Evolutionary conservation across 2,797 vertebrate genomes (phyloP), one percentile per base, ranked within the genome.

Genomic region (Spondyliosoma cantharus): DNA sequence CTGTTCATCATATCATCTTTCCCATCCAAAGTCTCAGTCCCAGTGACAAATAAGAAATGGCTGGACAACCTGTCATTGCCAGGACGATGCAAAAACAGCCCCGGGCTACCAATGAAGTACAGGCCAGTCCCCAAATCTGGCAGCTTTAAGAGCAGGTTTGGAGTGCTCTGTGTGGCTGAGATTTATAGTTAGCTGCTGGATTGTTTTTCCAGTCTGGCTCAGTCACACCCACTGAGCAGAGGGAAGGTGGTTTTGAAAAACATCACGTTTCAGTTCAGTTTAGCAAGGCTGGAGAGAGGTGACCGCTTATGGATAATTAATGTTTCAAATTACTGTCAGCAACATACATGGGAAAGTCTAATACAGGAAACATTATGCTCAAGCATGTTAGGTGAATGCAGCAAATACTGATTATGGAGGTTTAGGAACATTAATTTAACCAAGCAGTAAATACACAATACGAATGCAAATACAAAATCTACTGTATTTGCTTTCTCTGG

Each of bases 81-180:
- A 42, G 72, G 5, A 48, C 57, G 3, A 83, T 56, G 76, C 56
- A 68, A 82, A 87, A 91, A 80, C 64, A 81, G 81, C 89, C 83
- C 20, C 13, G 1, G 83, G 88, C 77, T 29, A 16, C 54, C 66
- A 27, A 70, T 86, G 70, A 89, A 80, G 72, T 78, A 79, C 81
- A 16, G 76, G 78, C 76, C 83, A 78, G 80, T 85, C 76, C 78
- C 65, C 54, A 80, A 74, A 90, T 86, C 86, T 86, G 81, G 64
- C 86, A 90, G 74, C 50, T 89, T 86, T 75, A 84, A 60, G 76
- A 78, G 82, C 64, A 73, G 64, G 66, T 74, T 17, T n/a, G 2
- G 75, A 69, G 72, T 53, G 49, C 70, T 71, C 71, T 60, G 84
- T 78, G 64, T 42, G 25, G 32, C 66, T 49, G 25, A 79, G 86